These are phyloP conservation scores for Rousettus leschenaultii DNA, from an alignment of 2,113 vertebrate genomes.

Conservation along the genomic window DNA sequence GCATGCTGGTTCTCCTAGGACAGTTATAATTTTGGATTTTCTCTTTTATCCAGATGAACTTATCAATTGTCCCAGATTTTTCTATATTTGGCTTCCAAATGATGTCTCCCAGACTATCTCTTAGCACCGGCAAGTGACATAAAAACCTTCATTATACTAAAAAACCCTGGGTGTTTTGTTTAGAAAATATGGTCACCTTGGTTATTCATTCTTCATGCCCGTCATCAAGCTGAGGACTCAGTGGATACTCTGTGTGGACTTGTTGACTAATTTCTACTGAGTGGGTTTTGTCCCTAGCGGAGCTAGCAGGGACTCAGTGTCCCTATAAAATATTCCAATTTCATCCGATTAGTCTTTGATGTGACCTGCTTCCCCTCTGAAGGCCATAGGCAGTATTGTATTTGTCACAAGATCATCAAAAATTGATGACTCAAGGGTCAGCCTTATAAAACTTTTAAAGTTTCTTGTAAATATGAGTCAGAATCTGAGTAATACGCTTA, in stretches of 20 bases:
- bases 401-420: conserved; percentile 8
- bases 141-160: not conserved
- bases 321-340: conserved; percentile 32
- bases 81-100: not conserved
- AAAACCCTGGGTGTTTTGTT: not conserved
- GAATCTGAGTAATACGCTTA: conserved; percentile 50
- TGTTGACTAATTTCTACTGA: conserved; percentile 5
- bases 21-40: not conserved
- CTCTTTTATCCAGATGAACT: not conserved
- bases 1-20: not conserved
- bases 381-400: not conserved
- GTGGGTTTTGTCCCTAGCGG: not conserved
- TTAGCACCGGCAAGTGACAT: not conserved
- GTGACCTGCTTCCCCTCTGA: not conserved
- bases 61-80: not conserved
- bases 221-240: not conserved
- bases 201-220: not conserved
- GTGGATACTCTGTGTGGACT: not conserved
- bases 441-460: conserved; percentile 58
- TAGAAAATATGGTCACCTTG: not conserved
- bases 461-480: conserved; percentile 51
- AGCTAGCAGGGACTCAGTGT: not conserved
- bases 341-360: conserved; percentile 33
- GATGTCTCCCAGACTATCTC: not conserved
- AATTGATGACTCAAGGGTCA: conserved; percentile 32